These are phyloP conservation scores for Epirrhoe tristata DNA, from an alignment of 2,888 invertebrate species.

Conservation along the genomic window DNA sequence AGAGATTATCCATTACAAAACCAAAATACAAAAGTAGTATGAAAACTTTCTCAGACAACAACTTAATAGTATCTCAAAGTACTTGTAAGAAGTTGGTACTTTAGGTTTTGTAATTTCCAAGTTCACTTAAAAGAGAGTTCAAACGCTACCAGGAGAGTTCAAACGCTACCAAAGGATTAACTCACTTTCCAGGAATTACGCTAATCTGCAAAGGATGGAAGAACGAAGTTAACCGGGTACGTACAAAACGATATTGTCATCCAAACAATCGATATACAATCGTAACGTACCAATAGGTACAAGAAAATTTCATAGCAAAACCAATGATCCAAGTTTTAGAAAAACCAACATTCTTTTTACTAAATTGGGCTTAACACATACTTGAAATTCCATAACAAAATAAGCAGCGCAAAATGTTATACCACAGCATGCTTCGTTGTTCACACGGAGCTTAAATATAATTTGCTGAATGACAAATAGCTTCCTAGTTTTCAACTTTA, in stretches of 20 bases:
- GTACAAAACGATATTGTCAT: not conserved
- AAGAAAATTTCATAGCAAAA: not conserved
- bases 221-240: constrained; percentile 7
- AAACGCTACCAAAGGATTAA: constrained; percentile 26
- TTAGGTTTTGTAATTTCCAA: constrained; percentile 3
- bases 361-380: not conserved
- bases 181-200: constrained; percentile 16
- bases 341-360: constrained; percentile 1
- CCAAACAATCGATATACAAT: not conserved
- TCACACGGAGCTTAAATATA: no score
- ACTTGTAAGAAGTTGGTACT: not conserved
- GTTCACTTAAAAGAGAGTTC: constrained; percentile 10
- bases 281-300: not conserved
- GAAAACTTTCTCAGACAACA: constrained; percentile 5
- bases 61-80: not conserved
- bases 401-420: constrained; percentile 8
- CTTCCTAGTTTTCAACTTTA: constrained; percentile 34
- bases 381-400: constrained; percentile 9
- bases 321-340: not conserved
- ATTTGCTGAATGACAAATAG: constrained; percentile 42
- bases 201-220: not conserved
- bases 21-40: not conserved
- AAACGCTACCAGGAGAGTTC: constrained; percentile 9
- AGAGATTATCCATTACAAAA: constrained; percentile 3
- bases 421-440: constrained; percentile 9